phyloP scores from a whole-genome alignment of 2,113 vertebrate species.

The Rhagologus leucostigma region DNA sequence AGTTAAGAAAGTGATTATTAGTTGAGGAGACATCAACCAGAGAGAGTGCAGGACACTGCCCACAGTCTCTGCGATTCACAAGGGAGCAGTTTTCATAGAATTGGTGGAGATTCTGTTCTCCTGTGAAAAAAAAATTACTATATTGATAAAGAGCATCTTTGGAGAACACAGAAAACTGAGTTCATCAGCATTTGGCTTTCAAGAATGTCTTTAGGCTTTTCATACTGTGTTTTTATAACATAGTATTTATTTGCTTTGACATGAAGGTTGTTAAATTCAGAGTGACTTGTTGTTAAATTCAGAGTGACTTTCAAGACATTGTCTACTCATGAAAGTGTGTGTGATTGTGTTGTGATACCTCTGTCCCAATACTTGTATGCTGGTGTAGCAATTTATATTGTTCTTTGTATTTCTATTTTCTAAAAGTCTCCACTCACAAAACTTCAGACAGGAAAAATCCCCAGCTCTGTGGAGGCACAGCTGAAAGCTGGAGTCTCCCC shows the following conservation, averaged over 20 bases:
- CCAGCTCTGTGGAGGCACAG: background rate
- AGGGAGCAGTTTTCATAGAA: background rate
- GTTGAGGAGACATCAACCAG: background rate
- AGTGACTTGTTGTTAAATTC: background rate
- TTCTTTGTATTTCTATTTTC: background rate
- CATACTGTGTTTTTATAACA: background rate
- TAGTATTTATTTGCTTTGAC: background rate
- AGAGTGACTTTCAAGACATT: background rate
- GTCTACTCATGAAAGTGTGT: background rate
- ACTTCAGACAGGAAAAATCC: background rate
- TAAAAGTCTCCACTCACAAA: background rate
- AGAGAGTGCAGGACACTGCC: background rate
- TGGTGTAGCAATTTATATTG: background rate
- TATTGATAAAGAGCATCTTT: background rate
- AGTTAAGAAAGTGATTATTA: background rate
- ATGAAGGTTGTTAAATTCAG: background rate
- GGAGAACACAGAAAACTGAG: background rate
- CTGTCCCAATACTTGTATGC: background rate
- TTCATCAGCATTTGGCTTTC: background rate
- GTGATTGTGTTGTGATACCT: background rate
- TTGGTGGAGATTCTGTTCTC: background rate
- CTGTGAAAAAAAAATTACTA: accelerated
- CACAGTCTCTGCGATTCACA: background rate
- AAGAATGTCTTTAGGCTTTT: background rate
- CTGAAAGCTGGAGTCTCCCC: background rate